phyloP scores from a whole-genome alignment of 2,113 vertebrate genomes.

The Solea senegalensis region DNA sequence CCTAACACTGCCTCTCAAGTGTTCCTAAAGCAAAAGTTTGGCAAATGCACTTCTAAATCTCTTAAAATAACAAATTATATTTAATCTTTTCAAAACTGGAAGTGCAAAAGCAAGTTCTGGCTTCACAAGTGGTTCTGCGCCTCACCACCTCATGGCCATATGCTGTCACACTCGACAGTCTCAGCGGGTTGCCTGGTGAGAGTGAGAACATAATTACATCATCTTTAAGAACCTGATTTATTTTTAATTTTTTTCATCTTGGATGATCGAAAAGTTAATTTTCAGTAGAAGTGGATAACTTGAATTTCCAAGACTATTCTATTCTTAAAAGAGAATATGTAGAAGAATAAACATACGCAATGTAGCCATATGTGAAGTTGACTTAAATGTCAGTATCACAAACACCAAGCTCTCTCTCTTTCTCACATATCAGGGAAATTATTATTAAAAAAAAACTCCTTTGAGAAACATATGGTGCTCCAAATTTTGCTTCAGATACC shows the following conservation, averaged over 20 bases:
- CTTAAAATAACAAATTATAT: not conserved
- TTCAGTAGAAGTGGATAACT: too few species aligned
- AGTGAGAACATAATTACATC: not conserved
- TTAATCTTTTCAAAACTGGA: not conserved
- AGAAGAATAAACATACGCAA: not conserved
- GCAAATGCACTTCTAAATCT: not conserved
- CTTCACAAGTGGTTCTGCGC: not conserved
- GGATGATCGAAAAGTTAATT: too few species aligned
- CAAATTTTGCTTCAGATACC: conserved; percentile 63
- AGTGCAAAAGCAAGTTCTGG: conserved; percentile 5
- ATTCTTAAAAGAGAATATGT: not conserved
- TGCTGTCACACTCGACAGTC: not conserved
- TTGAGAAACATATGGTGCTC: conserved; percentile 77
- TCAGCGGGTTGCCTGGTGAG: conserved; percentile 5
- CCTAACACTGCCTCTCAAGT: conserved; percentile 4
- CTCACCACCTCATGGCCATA: not conserved
- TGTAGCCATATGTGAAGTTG: not conserved
- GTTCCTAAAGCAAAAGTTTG: not conserved
- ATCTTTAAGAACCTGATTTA: too few species aligned
- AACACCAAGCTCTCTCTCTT: not conserved
- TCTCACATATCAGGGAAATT: conserved; percentile 39
- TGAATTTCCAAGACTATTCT: too few species aligned
- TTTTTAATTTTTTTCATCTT: not conserved
- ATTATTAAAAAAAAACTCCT: conserved; percentile 52
- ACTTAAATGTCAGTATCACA: not conserved